Evolutionary conservation across 2,797 vertebrate genomes (phyloP), one percentile per base, ranked within the genome.

Genomic region (Pitangus sulphuratus): DNA sequence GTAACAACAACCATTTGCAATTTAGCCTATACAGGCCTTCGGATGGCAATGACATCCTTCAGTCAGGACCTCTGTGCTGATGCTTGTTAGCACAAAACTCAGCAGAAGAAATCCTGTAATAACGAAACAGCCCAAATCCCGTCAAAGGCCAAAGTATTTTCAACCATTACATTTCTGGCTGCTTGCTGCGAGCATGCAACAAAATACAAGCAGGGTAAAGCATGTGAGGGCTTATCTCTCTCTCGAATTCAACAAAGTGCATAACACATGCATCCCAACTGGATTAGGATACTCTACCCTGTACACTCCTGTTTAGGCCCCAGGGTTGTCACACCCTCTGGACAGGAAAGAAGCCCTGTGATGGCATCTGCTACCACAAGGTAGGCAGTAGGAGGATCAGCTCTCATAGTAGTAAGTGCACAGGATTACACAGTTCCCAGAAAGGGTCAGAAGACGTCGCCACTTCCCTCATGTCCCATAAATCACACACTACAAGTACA

Each of bases 121-220:
- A 76, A 62, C 7, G 33, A 42, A 84, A 28, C 58, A 88, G 39
- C 26, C 47, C 83, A 82, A 93, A 86, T 37, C n/a, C 42, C 13
- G 7, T 40, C 82, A 75, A 84, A 84, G 18, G n/a, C 45, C 69
- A n/a, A 92, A 91, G 79, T 54, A 21, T 79, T 91, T 87, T 53
- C 66, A 82, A n/a, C 37, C 33, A 37, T 20, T 56, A 35, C 33
- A 35, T 31, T 82, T 48, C 35, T 48, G 37, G 15, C 19, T 60
- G 33, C 79, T 39, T 72, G 58, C 44, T 88, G 76, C 0, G 0
- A 92, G 44, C 31, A 11, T 3, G 10, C 31, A 79, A 76, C 35
- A 72, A 24, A 74, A 64, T 11, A 77, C 17, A n/a, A n/a, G 30
- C 57, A 65, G 28, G 4, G 35, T 24, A 19, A 83, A 66, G 45